These are phyloP conservation scores for Phycodurus eques DNA, from an alignment of 2,113 vertebrate species.

Conservation along the genomic window DNA sequence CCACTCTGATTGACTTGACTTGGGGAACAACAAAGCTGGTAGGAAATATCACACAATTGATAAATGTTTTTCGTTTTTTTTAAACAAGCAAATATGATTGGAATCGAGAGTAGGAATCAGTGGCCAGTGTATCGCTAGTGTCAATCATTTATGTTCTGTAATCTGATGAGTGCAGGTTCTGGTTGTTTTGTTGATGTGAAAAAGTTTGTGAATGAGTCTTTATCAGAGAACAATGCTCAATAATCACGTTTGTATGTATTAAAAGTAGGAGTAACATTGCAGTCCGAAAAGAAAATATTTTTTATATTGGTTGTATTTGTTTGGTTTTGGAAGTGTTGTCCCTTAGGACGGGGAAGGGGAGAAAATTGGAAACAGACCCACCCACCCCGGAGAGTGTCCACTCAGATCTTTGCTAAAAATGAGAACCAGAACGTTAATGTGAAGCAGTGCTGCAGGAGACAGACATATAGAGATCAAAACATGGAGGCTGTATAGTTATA, in stretches of 20 bases:
- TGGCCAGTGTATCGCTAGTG: neutral
- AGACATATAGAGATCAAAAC: neutral
- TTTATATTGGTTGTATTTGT: conserved; percentile 39
- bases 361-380: conserved; percentile 69
- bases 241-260: neutral
- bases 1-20: conserved; percentile 35
- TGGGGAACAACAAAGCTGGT: conserved; percentile 49
- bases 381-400: conserved; percentile 49
- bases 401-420: conserved; percentile 32
- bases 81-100: neutral
- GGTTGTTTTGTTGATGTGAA: conserved; percentile 20
- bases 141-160: neutral
- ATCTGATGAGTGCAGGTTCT: neutral
- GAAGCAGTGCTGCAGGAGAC: conserved; percentile 8
- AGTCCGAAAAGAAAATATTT: conserved; percentile 8
- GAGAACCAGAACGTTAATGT: conserved; percentile 26
- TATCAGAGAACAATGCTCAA: conserved; percentile 5
- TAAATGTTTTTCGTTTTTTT: neutral
- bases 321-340: conserved; percentile 44
- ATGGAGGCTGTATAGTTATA: conserved; percentile 4
- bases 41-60: conserved; percentile 20
- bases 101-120: neutral
- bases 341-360: conserved; percentile 43
- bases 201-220: conserved; percentile 11
- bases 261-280: conserved; percentile 12